A percentile compares a stretch with the other conserved stretches of the same genome.
Evolutionary conservation across 2,797 vertebrate genomes (phyloP).

Genomic region (Enteromius radiatus): DNA sequence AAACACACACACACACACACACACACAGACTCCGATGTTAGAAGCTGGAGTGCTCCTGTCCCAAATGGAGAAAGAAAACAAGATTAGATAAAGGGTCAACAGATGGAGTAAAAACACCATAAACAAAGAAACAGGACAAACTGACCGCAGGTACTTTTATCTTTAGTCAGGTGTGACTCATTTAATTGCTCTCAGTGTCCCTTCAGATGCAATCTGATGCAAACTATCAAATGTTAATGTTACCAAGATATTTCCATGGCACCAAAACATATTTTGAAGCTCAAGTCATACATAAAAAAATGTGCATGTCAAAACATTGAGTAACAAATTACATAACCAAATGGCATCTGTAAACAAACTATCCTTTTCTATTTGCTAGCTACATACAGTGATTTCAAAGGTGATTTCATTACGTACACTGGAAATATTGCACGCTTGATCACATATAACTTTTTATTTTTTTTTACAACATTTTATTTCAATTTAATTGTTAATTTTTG

Average conservation of each 20-base stretch:
- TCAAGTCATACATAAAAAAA: no score
- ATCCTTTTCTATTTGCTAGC: no score
- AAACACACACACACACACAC: constrained; percentile 1
- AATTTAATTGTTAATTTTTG: no score
- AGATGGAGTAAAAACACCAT: neutral
- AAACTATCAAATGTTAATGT: neutral
- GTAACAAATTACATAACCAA: neutral
- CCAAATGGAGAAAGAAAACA: constrained; percentile 37
- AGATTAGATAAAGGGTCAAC: constrained; percentile 4
- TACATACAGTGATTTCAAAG: neutral
- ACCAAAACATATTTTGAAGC: neutral
- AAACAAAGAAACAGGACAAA: neutral
- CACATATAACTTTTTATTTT: no score
- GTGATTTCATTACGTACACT: neutral
- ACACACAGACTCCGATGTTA: neutral
- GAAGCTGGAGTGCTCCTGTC: neutral
- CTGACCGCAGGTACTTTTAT: neutral
- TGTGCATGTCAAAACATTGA: neutral
- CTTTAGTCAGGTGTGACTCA: constrained; percentile 21
- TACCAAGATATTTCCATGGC: neutral
- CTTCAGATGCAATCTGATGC: neutral
- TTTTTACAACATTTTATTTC: no score
- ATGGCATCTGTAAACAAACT: neutral
- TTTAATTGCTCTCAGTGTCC: neutral
- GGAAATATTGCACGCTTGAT: no score